Conservation (phyloP, 2,113 vertebrate genomes). For the Antigone vipio region DNA sequence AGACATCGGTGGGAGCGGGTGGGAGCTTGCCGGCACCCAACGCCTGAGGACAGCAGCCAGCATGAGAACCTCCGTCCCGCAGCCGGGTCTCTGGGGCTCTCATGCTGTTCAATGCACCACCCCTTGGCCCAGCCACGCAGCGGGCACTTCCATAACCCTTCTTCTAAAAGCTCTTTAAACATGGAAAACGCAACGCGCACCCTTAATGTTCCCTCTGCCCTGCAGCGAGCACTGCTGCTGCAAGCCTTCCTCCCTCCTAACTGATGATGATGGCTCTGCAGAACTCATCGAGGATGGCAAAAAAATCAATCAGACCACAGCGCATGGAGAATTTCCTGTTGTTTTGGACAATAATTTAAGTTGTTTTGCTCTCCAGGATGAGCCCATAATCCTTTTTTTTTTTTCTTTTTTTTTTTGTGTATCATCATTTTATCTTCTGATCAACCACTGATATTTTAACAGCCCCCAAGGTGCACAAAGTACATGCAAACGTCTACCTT, state of each 20-base stretch:
- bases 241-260: not conserved
- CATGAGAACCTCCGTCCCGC: not conserved
- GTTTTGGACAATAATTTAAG: not conserved
- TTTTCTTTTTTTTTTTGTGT: no score
- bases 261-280: rapidly evolving
- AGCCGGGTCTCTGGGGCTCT: rapidly evolving
- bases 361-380: not conserved
- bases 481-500: not conserved
- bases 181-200: not conserved
- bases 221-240: not conserved
- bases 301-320: not conserved
- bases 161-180: not conserved
- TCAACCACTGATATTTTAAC: not conserved
- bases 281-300: not conserved
- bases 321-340: not conserved
- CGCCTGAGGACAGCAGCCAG: rapidly evolving
- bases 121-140: not conserved
- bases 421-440: not conserved
- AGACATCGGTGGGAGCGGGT: not conserved
- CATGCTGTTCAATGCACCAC: not conserved
- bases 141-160: rapidly evolving
- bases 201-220: not conserved
- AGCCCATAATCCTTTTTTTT: not conserved
- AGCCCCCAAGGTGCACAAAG: not conserved
- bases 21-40: not conserved